Evolutionary conservation across 2,797 vertebrate genomes (phyloP), one percentile per base, ranked within the genome.

Genomic region (Pseudochaenichthys georgianus): DNA sequence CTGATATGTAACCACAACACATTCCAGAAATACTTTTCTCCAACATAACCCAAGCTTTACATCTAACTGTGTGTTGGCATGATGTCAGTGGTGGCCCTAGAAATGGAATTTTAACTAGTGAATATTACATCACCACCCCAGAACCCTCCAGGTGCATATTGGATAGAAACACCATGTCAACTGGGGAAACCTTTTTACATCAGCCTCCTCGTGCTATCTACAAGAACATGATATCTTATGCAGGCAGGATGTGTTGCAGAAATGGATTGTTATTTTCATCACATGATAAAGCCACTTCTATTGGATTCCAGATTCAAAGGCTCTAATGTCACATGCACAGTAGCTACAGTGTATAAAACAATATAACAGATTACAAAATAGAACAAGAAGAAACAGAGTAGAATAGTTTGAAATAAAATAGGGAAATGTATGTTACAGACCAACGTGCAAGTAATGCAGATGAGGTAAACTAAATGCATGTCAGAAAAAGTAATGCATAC

Each of bases 111-210:
- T 6, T 42, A 54, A 54, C 57, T 47, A 46, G 41, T 41, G 48
- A 19, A 5, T 65, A 50, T 66, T 74, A 21, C 65, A 74, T 77
- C 61, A 74, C 6, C 28, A 74, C 6, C 28, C 17, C 23, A 54
- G 2, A 42, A 48, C 15, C 63, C 53, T 53, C 28, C 17, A 19
- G 46, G n/a, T 51, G 43, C 21, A 70, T 41, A 64, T n/a, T 64
- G 41, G 41, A 64, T 46, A 58, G 55, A 74, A 55, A 48, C 23
- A 43, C 53, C 69, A 34, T 46, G 42, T 58, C 45, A 61, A 4
- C 68, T 43, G 9, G 34, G 46, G 28, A 57, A 63, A 57, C n/a
- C 28, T 19, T 72, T 60, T 77, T 52, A 45, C 41, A 52, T 59
- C 42, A 71, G 55, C 55, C 51, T 67, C 48, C 21, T 19, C 9